Evolutionary conservation across 2,113 vertebrate genomes (phyloP).

Genomic region (Upupa epops): DNA sequence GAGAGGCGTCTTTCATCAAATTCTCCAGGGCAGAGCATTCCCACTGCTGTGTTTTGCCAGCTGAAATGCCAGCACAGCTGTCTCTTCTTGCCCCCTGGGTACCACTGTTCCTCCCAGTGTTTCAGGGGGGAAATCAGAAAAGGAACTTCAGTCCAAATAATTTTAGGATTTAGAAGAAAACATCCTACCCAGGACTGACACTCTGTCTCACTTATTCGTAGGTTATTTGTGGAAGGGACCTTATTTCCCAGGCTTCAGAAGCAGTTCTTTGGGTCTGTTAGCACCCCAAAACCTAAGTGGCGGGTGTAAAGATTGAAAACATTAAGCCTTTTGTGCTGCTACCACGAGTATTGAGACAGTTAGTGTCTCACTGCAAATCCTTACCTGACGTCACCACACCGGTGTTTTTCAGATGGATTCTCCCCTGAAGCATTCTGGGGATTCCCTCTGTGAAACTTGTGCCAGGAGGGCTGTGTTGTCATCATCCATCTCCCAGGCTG

Average conservation of each 20-base stretch:
- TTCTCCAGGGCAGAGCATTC: slow-evolving; percentile 30
- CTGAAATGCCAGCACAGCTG: slow-evolving; percentile 47
- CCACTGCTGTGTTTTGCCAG: slow-evolving; percentile 23
- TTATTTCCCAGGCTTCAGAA: slow-evolving; percentile 3
- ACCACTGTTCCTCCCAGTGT: background rate
- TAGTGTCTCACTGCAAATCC: background rate
- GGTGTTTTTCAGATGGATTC: background rate
- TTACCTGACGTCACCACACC: background rate
- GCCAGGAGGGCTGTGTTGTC: background rate
- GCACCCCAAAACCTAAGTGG: background rate
- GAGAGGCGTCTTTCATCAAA: background rate
- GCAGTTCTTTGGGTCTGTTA: background rate
- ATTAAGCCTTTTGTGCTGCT: background rate
- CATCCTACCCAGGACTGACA: background rate
- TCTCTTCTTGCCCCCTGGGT: slow-evolving; percentile 15
- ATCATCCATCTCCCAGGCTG: background rate
- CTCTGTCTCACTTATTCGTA: background rate
- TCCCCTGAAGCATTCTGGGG: background rate
- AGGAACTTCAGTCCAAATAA: background rate
- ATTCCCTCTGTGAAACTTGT: background rate
- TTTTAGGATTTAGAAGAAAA: slow-evolving; percentile 35
- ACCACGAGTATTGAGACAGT: background rate
- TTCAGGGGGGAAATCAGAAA: slow-evolving; percentile 37
- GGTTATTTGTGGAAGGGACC: background rate
- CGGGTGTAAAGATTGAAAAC: background rate